phyloP scores from a whole-genome alignment of 2,113 vertebrate genomes.

The Bubo bubo region DNA sequence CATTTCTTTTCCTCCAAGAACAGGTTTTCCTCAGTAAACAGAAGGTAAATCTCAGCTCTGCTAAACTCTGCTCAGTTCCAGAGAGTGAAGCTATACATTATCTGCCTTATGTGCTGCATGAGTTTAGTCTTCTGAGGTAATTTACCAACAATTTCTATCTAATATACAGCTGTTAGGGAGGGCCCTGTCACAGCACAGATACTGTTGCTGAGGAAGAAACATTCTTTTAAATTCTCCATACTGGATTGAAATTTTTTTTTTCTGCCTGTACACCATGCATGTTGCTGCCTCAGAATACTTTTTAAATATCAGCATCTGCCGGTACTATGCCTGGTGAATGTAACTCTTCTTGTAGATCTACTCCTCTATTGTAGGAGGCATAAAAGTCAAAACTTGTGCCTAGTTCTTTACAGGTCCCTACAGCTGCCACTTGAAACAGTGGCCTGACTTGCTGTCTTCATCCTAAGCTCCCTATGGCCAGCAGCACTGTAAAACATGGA shows the following conservation, averaged over 20 bases:
- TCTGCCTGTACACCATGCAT: fast-evolving
- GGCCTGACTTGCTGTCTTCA: neutral
- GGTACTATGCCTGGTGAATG: neutral
- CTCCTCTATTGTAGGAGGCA: neutral
- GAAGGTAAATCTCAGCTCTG: neutral
- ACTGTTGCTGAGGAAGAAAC: neutral
- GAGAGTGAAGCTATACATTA: neutral
- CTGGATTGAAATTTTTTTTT: neutral
- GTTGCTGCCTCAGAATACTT: neutral
- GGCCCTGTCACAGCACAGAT: neutral
- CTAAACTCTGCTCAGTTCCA: neutral
- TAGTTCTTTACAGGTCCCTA: neutral
- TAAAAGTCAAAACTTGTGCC: neutral
- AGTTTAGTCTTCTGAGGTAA: neutral
- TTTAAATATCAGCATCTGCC: neutral
- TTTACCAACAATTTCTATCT: neutral
- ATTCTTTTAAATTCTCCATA: neutral
- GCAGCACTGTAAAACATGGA: neutral
- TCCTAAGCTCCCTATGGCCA: neutral
- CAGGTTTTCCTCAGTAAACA: neutral
- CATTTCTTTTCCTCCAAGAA: neutral
- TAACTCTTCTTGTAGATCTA: neutral
- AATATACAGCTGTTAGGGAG: neutral
- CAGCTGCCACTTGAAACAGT: neutral
- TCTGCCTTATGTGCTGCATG: neutral